These are phyloP conservation scores for Lycorma delicatula DNA, from an alignment of 1,140 invertebrate genomes.

Conservation along the genomic window DNA sequence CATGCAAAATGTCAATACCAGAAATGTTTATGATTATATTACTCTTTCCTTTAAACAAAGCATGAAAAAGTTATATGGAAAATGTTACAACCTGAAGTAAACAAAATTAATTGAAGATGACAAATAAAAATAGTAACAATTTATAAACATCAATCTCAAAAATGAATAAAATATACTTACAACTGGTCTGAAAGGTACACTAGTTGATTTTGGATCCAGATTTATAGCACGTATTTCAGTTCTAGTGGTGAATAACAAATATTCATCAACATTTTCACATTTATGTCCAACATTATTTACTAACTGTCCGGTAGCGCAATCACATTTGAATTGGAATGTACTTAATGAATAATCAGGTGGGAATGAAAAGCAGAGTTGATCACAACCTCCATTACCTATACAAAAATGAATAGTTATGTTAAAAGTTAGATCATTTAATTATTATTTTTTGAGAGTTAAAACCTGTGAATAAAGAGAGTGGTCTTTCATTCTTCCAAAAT, in stretches of 20 bases:
- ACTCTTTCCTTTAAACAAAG: neutral
- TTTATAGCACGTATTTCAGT: conserved; percentile 83
- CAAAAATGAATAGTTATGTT: no score
- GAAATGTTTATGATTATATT: no score
- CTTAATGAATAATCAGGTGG: conserved; percentile 47
- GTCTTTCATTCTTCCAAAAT: no score
- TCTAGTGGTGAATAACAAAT: conserved; percentile 81
- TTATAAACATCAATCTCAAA: neutral
- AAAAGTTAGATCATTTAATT: no score
- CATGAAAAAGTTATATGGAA: neutral
- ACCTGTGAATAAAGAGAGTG: no score
- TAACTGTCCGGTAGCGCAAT: conserved; percentile 79
- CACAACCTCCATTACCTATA: conserved; percentile 70
- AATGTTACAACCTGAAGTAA: neutral
- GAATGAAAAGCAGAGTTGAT: conserved; percentile 92
- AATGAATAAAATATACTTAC: conserved; percentile 28
- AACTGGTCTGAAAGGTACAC: conserved; percentile 75
- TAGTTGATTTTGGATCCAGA: conserved; percentile 69
- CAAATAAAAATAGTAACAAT: neutral
- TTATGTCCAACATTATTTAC: conserved; percentile 49
- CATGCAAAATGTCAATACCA: no score
- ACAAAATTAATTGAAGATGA: neutral
- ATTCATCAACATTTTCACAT: conserved; percentile 79
- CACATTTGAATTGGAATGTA: conserved; percentile 62
- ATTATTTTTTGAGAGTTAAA: no score